Evolutionary conservation across 2,797 vertebrate species (phyloP), one percentile per base, ranked within the genome.

Genomic region (Pachyuromys duprasi): DNA sequence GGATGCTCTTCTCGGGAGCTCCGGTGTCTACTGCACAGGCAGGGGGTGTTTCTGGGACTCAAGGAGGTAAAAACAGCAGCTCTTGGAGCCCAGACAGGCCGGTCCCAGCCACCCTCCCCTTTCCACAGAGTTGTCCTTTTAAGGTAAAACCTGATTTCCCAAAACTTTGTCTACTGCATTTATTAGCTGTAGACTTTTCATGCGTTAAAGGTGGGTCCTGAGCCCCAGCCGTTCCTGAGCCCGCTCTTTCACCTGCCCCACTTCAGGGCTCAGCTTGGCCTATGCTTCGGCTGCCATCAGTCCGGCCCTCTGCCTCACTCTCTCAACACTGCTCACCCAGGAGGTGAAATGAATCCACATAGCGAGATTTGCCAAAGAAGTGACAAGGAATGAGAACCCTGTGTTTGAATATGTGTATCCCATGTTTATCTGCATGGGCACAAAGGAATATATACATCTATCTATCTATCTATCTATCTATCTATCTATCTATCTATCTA

Each of bases 51-150:
- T 45, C 55, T 45, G 36, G 65, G 76, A n/a, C 55, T 33, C 33
- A 0, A 26, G 1, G 90, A 92, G 95, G 86, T 89, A 96, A 94
- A 57, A 79, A 33, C 80, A 86, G 95, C 96, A 86, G 62, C 81
- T 94, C 84, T 39, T 12, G 33, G 53, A 82, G 87, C 3, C 53
- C 6, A 31, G 91, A 96, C 18, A 18, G 22, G 91, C 86, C 49
- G 93, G 74, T 74, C 89, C 89, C 42, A 1, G 18, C 1, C n/a
- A 49, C 4, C 5, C 17, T 78, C 22, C 33, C 67, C 11, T 14
- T 15, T 82, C 79, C 15, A 17, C 87, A 63, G 63, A 13, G 12
- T 22, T 80, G 2, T n/a, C 3, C 65, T 91, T 57, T 39, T n/a
- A 89, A 70, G 96, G 86, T 57, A 90, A 84, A 0, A 63, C 45